phyloP scores from a whole-genome alignment of 2,113 vertebrate genomes.

The Calidris pygmaea region DNA sequence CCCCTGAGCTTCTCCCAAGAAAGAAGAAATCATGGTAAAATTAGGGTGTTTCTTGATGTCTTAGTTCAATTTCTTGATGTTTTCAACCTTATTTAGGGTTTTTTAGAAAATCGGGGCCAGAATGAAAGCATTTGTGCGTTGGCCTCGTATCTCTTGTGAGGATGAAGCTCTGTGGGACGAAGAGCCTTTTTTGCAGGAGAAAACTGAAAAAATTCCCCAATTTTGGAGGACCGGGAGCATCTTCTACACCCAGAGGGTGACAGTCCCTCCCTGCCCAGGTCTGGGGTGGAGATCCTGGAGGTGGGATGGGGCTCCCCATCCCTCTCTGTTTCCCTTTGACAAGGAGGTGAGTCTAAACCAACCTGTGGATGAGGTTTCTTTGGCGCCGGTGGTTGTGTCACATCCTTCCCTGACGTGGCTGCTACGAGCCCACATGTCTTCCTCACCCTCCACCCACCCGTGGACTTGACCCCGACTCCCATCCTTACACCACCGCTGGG shows the following conservation, averaged over 20 bases:
- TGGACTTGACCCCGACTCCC: too few relatives aligned
- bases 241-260: fast-evolving
- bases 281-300: not conserved
- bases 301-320: not conserved
- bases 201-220: not conserved
- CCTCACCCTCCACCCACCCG: not conserved
- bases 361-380: not conserved
- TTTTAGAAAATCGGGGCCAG: not conserved
- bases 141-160: not conserved
- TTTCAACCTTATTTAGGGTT: not conserved
- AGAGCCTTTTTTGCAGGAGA: not conserved
- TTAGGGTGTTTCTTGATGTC: not conserved
- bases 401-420: not conserved
- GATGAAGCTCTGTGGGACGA: too few relatives aligned
- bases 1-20: not conserved
- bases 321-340: not conserved
- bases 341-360: not conserved
- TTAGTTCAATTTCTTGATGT: not conserved
- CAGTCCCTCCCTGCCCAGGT: not conserved
- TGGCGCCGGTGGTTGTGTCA: fast-evolving
- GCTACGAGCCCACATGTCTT: not conserved
- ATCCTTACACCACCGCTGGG: not conserved
- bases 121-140: not conserved
- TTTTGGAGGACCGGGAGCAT: not conserved
- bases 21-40: not conserved